These are phyloP conservation scores for Acrobasis consociella DNA, from an alignment of 2,888 invertebrate genomes.

Conservation along the genomic window DNA sequence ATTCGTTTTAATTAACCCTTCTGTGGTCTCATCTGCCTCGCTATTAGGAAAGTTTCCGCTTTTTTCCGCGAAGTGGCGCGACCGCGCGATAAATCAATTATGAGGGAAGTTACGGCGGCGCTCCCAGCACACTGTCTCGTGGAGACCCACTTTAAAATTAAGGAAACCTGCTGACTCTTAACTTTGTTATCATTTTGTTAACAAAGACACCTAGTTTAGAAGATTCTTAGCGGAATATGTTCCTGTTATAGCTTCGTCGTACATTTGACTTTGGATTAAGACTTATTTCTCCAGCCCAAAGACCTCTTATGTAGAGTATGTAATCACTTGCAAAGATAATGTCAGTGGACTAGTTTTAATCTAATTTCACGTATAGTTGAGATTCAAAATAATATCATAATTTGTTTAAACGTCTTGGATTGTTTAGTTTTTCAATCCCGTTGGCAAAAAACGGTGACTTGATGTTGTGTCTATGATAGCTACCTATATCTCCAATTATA, in stretches of 20 bases:
- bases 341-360: no score
- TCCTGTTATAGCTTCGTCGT: no score
- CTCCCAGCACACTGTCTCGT: constrained; percentile 38
- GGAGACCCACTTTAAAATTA: constrained; percentile 29
- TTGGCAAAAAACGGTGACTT: no score
- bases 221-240: no score
- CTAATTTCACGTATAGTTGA: no score
- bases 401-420: no score
- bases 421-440: no score
- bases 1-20: constrained; percentile 81
- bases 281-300: no score
- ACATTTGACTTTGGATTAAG: no score
- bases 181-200: constrained; percentile 8
- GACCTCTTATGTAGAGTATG: no score
- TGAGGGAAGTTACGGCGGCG: constrained; percentile 44
- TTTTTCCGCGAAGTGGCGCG: constrained; percentile 47
- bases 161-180: constrained; percentile 24
- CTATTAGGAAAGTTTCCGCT: constrained; percentile 63
- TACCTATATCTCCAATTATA: not conserved
- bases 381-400: no score
- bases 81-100: constrained; percentile 68
- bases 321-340: no score
- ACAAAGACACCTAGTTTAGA: not conserved
- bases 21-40: constrained; percentile 60
- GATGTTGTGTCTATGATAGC: not conserved